These are phyloP conservation scores for Drosophila prostipennis DNA, from an alignment of 2,888 invertebrate genomes.

Conservation along the genomic window DNA sequence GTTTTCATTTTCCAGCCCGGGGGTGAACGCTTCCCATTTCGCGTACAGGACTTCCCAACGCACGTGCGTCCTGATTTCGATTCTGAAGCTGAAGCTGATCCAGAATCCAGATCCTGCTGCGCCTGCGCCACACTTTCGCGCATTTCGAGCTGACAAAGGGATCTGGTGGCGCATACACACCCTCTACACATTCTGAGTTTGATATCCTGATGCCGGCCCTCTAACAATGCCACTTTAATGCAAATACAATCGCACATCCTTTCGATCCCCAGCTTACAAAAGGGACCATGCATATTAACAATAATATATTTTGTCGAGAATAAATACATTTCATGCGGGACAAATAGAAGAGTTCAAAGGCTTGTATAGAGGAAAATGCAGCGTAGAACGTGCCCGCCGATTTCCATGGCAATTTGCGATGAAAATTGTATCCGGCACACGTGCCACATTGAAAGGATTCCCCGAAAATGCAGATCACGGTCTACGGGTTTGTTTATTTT, in stretches of 20 bases:
- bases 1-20: slow-evolving; percentile 66
- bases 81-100: slow-evolving; percentile 1
- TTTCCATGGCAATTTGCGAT: slow-evolving; percentile 44
- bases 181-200: slow-evolving; percentile 25
- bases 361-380: slow-evolving; percentile 15
- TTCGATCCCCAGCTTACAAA: slow-evolving; percentile 43
- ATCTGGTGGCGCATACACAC: slow-evolving; percentile 55
- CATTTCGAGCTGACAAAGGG: slow-evolving; percentile 58
- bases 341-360: slow-evolving; percentile 16
- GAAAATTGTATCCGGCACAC: slow-evolving; percentile 74
- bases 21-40: slow-evolving; percentile 41
- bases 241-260: slow-evolving; percentile 78
- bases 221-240: slow-evolving; percentile 75
- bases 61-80: slow-evolving; percentile 63
- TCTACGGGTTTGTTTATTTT: slow-evolving; percentile 5
- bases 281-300: slow-evolving; percentile 66
- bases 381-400: slow-evolving; percentile 29
- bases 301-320: slow-evolving; percentile 57
- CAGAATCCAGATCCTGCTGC: slow-evolving; percentile 37
- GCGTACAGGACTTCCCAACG: slow-evolving; percentile 53
- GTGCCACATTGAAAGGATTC: slow-evolving; percentile 64
- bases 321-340: slow-evolving; percentile 70
- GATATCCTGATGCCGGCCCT: slow-evolving; percentile 53
- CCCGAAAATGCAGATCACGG: slow-evolving; percentile 25
- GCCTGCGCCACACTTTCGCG: slow-evolving; percentile 77